phyloP scores from a whole-genome alignment of 2,888 invertebrate genomes.

The Thereva nobilitata region DNA sequence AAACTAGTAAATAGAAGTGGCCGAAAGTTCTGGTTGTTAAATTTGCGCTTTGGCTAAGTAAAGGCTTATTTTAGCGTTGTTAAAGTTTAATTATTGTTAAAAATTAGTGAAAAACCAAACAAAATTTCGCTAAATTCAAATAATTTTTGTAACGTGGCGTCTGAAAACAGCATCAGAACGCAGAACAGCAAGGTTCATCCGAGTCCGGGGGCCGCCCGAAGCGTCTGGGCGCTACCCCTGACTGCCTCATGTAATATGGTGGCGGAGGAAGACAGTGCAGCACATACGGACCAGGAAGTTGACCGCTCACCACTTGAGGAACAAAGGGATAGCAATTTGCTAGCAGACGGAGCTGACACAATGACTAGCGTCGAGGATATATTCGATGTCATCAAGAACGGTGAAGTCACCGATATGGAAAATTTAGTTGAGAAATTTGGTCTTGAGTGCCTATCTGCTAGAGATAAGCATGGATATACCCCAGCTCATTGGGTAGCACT shows the following conservation, averaged over 20 bases:
- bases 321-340: constrained; percentile 58
- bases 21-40: too few species aligned
- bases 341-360: constrained; percentile 49
- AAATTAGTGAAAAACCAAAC: too few species aligned
- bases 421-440: constrained; percentile 81
- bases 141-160: constrained; percentile 55
- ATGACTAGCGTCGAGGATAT: constrained; percentile 65
- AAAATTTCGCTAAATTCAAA: not conserved
- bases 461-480: constrained; percentile 92
- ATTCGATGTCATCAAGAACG: constrained; percentile 83
- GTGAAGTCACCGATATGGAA: constrained; percentile 83
- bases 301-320: constrained; percentile 56
- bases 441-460: constrained; percentile 72
- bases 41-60: too few species aligned
- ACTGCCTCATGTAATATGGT: constrained; percentile 80
- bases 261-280: constrained; percentile 67
- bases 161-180: constrained; percentile 56
- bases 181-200: constrained; percentile 70
- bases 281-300: constrained; percentile 56
- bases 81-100: too few species aligned
- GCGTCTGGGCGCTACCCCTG: constrained; percentile 84
- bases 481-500: constrained; percentile 86
- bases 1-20: too few species aligned
- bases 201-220: constrained; percentile 87
- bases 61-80: too few species aligned